Evolutionary conservation across 2,113 vertebrate species (phyloP).

Genomic region (Oryzias curvinotus): DNA sequence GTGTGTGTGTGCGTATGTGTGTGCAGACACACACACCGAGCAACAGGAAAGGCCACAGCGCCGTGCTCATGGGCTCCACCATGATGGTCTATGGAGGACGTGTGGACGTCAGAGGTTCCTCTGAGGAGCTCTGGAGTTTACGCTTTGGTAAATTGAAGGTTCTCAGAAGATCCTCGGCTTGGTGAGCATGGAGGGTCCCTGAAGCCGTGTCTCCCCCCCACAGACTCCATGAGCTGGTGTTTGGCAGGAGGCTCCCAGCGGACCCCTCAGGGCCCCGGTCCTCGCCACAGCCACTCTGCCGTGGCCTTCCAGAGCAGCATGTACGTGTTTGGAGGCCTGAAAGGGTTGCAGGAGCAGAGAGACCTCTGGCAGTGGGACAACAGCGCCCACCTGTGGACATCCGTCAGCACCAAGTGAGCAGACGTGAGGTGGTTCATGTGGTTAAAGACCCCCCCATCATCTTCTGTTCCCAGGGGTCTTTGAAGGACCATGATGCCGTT

Average conservation of each 20-base stretch:
- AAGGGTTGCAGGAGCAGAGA: conserved; percentile 82
- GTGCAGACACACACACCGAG: conserved; percentile 64
- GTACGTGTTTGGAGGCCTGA: conserved; percentile 85
- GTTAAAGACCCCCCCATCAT: too few species aligned
- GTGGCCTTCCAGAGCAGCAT: conserved; percentile 74
- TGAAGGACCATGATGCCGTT: too few species aligned
- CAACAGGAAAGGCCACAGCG: conserved; percentile 87
- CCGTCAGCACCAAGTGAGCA: conserved; percentile 81
- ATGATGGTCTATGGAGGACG: conserved; percentile 87
- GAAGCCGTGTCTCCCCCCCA: conserved; percentile 12
- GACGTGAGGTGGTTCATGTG: too few species aligned
- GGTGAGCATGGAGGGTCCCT: not conserved
- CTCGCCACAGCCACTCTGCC: conserved; percentile 83
- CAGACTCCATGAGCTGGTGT: conserved; percentile 81
- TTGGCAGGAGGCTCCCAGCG: conserved; percentile 45
- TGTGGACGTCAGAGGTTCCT: conserved; percentile 82
- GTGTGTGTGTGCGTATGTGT: not conserved
- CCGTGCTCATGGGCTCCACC: conserved; percentile 74
- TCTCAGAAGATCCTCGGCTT: too few species aligned
- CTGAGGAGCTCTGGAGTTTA: conserved; percentile 85
- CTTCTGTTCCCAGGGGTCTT: too few species aligned
- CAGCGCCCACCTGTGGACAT: conserved; percentile 75
- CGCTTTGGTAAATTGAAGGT: conserved; percentile 72
- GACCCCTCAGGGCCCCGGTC: conserved; percentile 72
- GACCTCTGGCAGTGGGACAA: conserved; percentile 87